A percentile compares a stretch with the other conserved stretches of the same genome.
Evolutionary conservation across 2,113 vertebrate species (phyloP).

Genomic region (Scophthalmus maximus): DNA sequence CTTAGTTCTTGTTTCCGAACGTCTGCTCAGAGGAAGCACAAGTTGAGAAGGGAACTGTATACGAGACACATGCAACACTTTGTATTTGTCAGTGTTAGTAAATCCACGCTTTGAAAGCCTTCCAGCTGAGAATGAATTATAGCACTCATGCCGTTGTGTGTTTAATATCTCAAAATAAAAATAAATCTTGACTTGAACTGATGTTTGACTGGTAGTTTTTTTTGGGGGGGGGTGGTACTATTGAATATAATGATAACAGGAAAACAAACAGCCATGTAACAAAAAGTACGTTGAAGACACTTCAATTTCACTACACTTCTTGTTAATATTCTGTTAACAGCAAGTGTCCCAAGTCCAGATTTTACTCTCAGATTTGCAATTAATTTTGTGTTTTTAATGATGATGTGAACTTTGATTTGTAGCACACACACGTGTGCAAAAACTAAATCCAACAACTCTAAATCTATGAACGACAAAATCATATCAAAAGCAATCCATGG

Average conservation of each 20-base stretch:
- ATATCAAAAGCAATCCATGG: too few species aligned
- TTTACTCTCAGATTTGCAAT: background rate
- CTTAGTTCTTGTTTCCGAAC: background rate
- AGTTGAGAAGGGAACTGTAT: slow-evolving; percentile 5
- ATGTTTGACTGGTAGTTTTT: slow-evolving; percentile 18
- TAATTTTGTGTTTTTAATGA: too few species aligned
- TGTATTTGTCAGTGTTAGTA: too few species aligned
- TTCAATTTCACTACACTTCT: background rate
- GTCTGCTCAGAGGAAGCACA: slow-evolving; percentile 37
- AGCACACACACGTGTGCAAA: too few species aligned
- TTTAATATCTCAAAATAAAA: slow-evolving; percentile 61
- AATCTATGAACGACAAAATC: too few species aligned
- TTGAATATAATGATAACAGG: background rate
- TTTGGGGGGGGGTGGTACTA: too few species aligned
- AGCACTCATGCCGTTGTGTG: slow-evolving; percentile 29
- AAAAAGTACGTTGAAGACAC: too few species aligned
- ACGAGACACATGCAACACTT: too few species aligned
- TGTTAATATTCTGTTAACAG: background rate
- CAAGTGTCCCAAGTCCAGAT: too few species aligned
- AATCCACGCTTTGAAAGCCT: too few species aligned
- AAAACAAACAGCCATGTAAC: background rate
- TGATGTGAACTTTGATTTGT: too few species aligned
- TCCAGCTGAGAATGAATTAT: slow-evolving; percentile 12
- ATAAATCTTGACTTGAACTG: slow-evolving; percentile 40
- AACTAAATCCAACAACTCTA: too few species aligned